A percentile compares a stretch with the other conserved stretches of the same genome.
Conservation (phyloP, 2,113 vertebrate species). For the Lycaon pictus region DNA sequence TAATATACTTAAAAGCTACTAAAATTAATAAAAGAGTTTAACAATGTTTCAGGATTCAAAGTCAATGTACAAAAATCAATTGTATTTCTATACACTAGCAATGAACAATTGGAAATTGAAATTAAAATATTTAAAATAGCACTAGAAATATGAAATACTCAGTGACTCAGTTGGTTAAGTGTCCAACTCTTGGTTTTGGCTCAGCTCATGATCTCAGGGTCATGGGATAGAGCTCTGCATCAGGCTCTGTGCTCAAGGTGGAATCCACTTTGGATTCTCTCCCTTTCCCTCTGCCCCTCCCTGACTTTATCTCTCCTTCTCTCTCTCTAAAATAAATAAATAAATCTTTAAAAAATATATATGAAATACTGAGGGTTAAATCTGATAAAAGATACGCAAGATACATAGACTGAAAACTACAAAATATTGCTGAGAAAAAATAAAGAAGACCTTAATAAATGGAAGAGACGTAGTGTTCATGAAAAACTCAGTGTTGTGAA, state of each 20-base stretch:
- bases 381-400: background rate
- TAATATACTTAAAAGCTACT: background rate
- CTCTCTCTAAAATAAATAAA: too few relatives aligned
- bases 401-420: background rate
- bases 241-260: rapidly evolving
- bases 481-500: background rate
- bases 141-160: background rate
- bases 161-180: too few relatives aligned
- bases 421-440: background rate
- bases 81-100: background rate
- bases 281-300: too few relatives aligned
- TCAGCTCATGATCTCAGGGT: too few relatives aligned
- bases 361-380: background rate
- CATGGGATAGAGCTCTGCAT: too few relatives aligned
- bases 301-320: too few relatives aligned
- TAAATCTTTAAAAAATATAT: background rate
- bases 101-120: background rate
- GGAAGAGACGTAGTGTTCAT: background rate
- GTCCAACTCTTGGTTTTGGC: too few relatives aligned
- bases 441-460: background rate
- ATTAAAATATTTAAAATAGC: background rate
- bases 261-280: too few relatives aligned
- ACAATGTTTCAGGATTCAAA: background rate
- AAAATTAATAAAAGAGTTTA: background rate
- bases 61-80: background rate